These are phyloP conservation scores for Procambarus virginalis DNA, from an alignment of 1,140 invertebrate genomes.

Conservation along the genomic window DNA sequence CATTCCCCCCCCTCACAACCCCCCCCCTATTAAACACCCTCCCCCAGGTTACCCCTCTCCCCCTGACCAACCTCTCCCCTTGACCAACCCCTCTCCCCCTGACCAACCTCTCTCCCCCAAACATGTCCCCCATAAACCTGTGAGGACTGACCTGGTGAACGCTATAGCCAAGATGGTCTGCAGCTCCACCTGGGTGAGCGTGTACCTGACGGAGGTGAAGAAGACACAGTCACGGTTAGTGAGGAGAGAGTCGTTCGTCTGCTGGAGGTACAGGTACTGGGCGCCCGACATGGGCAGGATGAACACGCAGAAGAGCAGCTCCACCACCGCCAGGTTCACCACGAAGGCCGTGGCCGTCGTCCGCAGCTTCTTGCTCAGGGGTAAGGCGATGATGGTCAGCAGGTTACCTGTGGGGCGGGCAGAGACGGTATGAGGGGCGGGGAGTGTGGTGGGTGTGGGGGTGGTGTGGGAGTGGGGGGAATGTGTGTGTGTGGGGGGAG, in stretches of 20 bases:
- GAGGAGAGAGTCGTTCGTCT: constrained; percentile 38
- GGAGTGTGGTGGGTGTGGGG: no score
- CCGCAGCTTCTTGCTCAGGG: constrained; percentile 65
- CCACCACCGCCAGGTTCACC: constrained; percentile 67
- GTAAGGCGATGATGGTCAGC: constrained; percentile 69
- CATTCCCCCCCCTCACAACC: no score
- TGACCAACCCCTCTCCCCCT: no score
- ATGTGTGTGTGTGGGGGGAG: no score
- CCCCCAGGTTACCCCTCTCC: no score
- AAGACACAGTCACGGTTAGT: constrained; percentile 59
- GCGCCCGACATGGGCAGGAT: constrained; percentile 68
- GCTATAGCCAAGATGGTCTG: constrained; percentile 63
- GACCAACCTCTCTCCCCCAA: no score
- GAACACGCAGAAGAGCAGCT: constrained; percentile 67
- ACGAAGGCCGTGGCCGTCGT: constrained; percentile 70
- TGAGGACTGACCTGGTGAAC: constrained; percentile 39
- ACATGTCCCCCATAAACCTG: no score
- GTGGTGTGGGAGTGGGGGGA: no score
- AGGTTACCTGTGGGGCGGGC: constrained; percentile 70
- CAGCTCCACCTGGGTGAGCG: constrained; percentile 47
- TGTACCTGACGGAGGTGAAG: constrained; percentile 53
- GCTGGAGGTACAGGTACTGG: constrained; percentile 68
- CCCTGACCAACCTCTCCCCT: no score
- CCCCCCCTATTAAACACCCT: no score
- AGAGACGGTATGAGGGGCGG: background rate